A percentile compares a stretch with the other conserved stretches of the same genome.
phyloP scores from a whole-genome alignment of 2,797 vertebrate species.

The Sebastes itinus region DNA sequence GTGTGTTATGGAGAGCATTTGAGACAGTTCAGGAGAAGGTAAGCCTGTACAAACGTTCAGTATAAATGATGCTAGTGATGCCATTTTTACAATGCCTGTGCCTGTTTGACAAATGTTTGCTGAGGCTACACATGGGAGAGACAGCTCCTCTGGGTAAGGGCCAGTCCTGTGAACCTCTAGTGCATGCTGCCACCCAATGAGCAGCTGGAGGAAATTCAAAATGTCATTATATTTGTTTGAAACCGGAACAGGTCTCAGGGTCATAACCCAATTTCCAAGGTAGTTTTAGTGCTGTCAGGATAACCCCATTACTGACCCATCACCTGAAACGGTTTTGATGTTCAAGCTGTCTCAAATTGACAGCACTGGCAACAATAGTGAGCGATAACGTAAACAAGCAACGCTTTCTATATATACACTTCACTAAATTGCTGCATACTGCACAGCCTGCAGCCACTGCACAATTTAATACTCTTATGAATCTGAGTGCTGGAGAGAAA shows the following conservation, averaged over 20 bases:
- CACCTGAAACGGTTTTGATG: not conserved
- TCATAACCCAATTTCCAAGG: not conserved
- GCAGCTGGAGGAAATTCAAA: not conserved
- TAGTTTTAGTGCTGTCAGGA: not conserved
- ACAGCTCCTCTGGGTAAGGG: not conserved
- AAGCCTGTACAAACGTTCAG: too few species aligned
- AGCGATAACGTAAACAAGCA: not conserved
- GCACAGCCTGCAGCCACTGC: not conserved
- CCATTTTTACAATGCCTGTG: not conserved
- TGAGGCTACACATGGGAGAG: not conserved
- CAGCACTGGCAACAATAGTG: not conserved
- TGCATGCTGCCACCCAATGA: not conserved
- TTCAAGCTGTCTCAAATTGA: not conserved
- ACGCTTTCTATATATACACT: not conserved
- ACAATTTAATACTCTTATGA: not conserved
- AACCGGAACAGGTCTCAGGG: not conserved
- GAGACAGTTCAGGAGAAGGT: not conserved
- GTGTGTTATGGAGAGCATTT: not conserved
- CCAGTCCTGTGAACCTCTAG: not conserved
- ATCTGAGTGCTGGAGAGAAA: not conserved
- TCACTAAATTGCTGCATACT: not conserved
- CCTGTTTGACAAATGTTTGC: not conserved
- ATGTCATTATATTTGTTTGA: not conserved
- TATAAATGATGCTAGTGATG: not conserved
- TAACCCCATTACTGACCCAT: not conserved